Evolutionary conservation across 2,888 invertebrate genomes (phyloP).

Genomic region (Cephalotes varians): DNA sequence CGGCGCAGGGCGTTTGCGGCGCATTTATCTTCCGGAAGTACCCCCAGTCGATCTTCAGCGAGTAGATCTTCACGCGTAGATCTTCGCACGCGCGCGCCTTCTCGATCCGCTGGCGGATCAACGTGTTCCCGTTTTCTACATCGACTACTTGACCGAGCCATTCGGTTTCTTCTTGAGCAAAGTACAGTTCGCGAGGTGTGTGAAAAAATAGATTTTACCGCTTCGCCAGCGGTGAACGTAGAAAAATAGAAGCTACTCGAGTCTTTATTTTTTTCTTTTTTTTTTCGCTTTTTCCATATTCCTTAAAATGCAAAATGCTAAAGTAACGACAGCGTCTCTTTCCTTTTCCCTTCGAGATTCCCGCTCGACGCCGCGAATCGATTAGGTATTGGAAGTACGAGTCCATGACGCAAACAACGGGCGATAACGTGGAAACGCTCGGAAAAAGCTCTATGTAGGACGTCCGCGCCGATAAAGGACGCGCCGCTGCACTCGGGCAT

Average conservation of each 20-base stretch:
- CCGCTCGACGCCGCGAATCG: constrained; percentile 26
- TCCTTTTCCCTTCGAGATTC: constrained; percentile 25
- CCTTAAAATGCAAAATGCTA: neutral
- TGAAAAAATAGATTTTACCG: constrained; percentile 42
- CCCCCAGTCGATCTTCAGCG: constrained; percentile 62
- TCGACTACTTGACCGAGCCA: neutral
- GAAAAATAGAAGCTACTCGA: constrained; percentile 46
- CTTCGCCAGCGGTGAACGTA: constrained; percentile 2
- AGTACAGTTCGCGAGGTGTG: constrained; percentile 45
- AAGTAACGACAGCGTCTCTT: constrained; percentile 15
- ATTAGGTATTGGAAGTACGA: constrained; percentile 46
- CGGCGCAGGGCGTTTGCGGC: constrained; percentile 22
- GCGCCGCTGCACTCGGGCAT: constrained; percentile 58
- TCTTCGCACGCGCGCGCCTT: constrained; percentile 25
- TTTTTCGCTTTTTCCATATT: neutral
- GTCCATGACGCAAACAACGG: constrained; percentile 44
- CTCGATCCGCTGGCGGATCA: constrained; percentile 15
- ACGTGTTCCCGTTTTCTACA: neutral
- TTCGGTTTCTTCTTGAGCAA: constrained; percentile 47
- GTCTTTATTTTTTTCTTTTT: too few species aligned
- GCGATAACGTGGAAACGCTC: constrained; percentile 43
- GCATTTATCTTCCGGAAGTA: constrained; percentile 38
- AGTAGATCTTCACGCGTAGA: constrained; percentile 52
- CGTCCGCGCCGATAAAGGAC: constrained; percentile 52
- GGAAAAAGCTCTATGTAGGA: constrained; percentile 54